Evolutionary conservation across 2,888 invertebrate species (phyloP).

Genomic region (Oeneis ivallda): DNA sequence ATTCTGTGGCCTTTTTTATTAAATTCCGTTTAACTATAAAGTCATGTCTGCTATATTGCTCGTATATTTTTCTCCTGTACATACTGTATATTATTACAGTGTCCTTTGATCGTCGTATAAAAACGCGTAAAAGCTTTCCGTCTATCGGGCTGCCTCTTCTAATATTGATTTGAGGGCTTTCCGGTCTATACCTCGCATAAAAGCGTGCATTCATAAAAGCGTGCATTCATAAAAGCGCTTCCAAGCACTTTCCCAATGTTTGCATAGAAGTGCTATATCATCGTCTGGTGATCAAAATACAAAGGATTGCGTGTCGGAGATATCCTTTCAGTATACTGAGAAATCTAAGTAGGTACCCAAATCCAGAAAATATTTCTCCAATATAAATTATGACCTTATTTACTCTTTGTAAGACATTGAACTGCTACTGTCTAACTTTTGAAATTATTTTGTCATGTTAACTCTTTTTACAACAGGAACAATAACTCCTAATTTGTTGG

Average conservation of each 20-base stretch:
- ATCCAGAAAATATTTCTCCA: too few species aligned
- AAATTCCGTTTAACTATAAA: too few species aligned
- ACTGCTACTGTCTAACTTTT: not conserved
- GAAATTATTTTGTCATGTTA: not conserved
- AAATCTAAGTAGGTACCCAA: too few species aligned
- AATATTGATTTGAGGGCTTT: constrained; percentile 19
- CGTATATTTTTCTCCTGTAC: not conserved
- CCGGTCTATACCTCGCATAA: constrained; percentile 6
- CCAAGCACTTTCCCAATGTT: not conserved
- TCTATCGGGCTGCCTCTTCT: not conserved
- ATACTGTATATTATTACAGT: too few species aligned
- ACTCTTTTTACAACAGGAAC: not conserved
- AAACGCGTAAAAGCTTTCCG: constrained; percentile 6
- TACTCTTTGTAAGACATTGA: not conserved
- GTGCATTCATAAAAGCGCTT: constrained; percentile 7
- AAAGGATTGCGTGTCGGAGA: not conserved
- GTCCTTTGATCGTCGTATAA: not conserved
- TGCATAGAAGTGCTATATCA: not conserved
- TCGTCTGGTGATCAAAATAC: not conserved
- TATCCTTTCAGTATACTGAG: not conserved
- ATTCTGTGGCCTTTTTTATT: too few species aligned
- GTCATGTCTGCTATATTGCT: not conserved
- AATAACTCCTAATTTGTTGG: constrained; percentile 6
- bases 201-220: constrained; percentile 14
- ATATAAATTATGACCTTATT: too few species aligned